Base-by-base conservation (phyloP, 2,888 invertebrate species). In the Apamea anceps region DNA sequence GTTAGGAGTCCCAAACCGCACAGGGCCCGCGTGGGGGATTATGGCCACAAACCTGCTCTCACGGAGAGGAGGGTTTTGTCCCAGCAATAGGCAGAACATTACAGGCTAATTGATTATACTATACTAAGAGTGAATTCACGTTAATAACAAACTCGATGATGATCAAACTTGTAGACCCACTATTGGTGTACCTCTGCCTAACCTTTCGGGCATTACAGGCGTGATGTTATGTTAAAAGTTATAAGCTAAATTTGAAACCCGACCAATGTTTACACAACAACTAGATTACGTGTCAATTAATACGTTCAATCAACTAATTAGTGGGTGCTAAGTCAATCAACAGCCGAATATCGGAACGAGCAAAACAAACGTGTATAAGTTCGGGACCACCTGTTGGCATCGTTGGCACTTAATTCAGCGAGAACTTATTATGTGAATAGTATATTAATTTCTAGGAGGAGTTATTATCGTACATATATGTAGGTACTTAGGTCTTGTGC, bases 231-330 rank as follows among this genome's bases (percentile, higher is more conserved):
- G 13, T 42, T 37, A 51, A 71, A 70, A 71, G 45, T 54, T 45
- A 48, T 48, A 37, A 32, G 70, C 37, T 54, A 48, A 54, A 63
- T 73, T 13, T 60, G 67, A 63, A 79, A 82, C 57, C 28, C 70
- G 62, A 75, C 75, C 71, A 77, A 68, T 73, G 76, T 87, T 80
- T 73, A 81, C 74, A 65, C 74, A 60, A 85, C 71, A 77, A 85
- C 80, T 84, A 77, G 66, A 80, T 77, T 84, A 70, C 45, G n/a
- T 70, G 75, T 84, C 85, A 87, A 85, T 80, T 84, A 80, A 84
- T 63, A 80, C 86, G 79, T 81, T 86, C 88, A 86, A 88, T 88
- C 89, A 87, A 84, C 81, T 86, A 87, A 88, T 89, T 86, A 77
- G n/a, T 25, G 13, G 13, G 57, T 81, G 76, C 21, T 74, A 42